A percentile compares a stretch with the other conserved stretches of the same genome.
phyloP scores from a whole-genome alignment of 2,113 vertebrate species.

The Falcunculus frontatus region DNA sequence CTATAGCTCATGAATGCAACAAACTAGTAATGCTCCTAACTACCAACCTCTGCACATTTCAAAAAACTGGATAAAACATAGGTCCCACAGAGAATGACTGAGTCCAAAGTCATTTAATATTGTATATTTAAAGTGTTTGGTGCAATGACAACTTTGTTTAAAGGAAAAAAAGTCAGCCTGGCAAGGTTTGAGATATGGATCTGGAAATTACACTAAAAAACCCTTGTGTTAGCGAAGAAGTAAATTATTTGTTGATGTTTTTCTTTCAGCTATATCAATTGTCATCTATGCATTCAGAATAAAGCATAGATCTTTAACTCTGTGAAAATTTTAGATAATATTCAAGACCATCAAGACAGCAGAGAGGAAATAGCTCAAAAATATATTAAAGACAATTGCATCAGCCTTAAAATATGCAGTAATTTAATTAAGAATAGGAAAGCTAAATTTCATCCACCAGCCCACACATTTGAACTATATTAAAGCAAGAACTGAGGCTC shows the following conservation, averaged over 20 bases:
- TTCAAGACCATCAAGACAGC: background rate
- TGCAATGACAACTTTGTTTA: background rate
- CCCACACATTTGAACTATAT: background rate
- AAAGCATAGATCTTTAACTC: background rate
- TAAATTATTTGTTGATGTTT: background rate
- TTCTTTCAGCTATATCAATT: background rate
- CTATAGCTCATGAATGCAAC: background rate
- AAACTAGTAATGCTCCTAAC: background rate
- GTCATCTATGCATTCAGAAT: background rate
- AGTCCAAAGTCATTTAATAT: background rate
- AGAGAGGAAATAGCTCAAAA: background rate
- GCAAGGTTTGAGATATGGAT: background rate
- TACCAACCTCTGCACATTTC: background rate
- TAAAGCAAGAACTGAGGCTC: background rate
- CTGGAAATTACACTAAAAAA: background rate
- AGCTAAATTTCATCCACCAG: background rate
- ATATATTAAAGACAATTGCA: background rate
- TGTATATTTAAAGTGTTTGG: background rate
- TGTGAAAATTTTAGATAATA: background rate
- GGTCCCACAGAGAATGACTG: background rate
- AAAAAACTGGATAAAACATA: background rate
- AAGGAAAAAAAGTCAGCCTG: background rate
- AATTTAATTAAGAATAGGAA: slow-evolving; percentile 25
- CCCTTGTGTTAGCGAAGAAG: background rate
- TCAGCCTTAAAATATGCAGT: background rate